These are phyloP conservation scores for Sphaerodactylus townsendi DNA, from an alignment of 2,113 vertebrate genomes.

Conservation along the genomic window DNA sequence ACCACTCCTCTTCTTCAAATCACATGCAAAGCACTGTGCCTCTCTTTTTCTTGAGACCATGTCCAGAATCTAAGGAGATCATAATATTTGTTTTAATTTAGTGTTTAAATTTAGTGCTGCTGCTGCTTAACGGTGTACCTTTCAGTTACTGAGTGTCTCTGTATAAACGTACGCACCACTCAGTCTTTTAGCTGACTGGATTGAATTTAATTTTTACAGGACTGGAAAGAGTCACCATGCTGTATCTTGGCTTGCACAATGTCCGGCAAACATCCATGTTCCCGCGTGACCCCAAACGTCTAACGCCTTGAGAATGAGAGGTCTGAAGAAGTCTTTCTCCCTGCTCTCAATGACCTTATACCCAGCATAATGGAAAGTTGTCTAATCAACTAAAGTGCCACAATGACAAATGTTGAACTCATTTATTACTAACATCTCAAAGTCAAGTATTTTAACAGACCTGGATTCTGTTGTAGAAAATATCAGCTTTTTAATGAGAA, in stretches of 20 bases:
- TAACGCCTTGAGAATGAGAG: too few species aligned
- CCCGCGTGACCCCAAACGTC: constrained; percentile 95
- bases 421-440: constrained; percentile 56
- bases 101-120: not conserved
- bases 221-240: constrained; percentile 96
- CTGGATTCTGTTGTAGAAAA: constrained; percentile 54
- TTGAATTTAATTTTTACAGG: constrained; percentile 71
- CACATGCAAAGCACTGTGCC: not conserved
- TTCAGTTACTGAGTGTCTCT: too few species aligned
- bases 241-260: constrained; percentile 95
- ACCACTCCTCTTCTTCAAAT: too few species aligned
- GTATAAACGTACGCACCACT: not conserved
- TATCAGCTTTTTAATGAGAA: constrained; percentile 66
- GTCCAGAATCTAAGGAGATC: not conserved
- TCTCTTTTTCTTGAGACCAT: not conserved
- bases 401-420: constrained; percentile 54
- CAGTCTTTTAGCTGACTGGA: not conserved
- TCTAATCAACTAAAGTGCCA: constrained; percentile 67
- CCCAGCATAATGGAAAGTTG: constrained; percentile 34
- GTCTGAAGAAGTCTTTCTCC: constrained; percentile 53
- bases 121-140: too few species aligned
- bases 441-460: constrained; percentile 59
- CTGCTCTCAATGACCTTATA: constrained; percentile 33
- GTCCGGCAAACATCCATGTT: constrained; percentile 98
- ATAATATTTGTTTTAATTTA: not conserved